These are phyloP conservation scores for Nomada lathburiana DNA, from an alignment of 2,888 invertebrate species.

Conservation along the genomic window DNA sequence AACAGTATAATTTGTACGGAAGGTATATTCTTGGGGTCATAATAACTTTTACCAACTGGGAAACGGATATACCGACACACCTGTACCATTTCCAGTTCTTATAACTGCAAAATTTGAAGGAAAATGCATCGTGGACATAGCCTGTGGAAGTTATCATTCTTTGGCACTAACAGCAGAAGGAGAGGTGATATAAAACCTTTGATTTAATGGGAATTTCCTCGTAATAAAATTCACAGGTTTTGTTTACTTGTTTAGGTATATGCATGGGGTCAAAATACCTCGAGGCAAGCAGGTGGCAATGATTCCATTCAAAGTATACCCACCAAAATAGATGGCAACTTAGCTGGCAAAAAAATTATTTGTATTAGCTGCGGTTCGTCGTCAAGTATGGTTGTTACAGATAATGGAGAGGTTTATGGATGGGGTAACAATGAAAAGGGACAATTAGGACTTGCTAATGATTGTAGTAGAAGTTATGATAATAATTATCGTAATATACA, in stretches of 20 bases:
- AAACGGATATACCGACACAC: conserved; percentile 82
- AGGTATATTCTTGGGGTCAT: conserved; percentile 87
- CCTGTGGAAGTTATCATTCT: conserved; percentile 87
- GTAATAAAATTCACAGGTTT: neutral
- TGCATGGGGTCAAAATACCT: conserved; percentile 88
- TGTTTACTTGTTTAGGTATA: conserved; percentile 84
- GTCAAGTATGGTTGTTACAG: conserved; percentile 86
- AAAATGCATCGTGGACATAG: conserved; percentile 84
- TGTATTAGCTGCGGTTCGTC: conserved; percentile 87
- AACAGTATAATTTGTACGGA: neutral
- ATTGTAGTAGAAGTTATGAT: no score
- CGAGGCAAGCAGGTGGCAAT: conserved; percentile 87
- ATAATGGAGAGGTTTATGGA: conserved; percentile 86
- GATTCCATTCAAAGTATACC: conserved; percentile 71
- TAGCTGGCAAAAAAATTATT: conserved; percentile 84
- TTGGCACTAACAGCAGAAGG: conserved; percentile 86
- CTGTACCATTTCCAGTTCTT: conserved; percentile 83
- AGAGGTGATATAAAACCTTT: conserved; percentile 83
- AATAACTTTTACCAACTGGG: conserved; percentile 84
- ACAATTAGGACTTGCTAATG: conserved; percentile 86
- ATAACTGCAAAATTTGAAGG: conserved; percentile 79
- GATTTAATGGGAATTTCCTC: neutral
- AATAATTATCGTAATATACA: conserved; percentile 85
- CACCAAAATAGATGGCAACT: conserved; percentile 84
- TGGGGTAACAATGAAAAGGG: conserved; percentile 88